These are phyloP conservation scores for Megalops atlanticus DNA, from an alignment of 2,113 vertebrate genomes.

Conservation along the genomic window DNA sequence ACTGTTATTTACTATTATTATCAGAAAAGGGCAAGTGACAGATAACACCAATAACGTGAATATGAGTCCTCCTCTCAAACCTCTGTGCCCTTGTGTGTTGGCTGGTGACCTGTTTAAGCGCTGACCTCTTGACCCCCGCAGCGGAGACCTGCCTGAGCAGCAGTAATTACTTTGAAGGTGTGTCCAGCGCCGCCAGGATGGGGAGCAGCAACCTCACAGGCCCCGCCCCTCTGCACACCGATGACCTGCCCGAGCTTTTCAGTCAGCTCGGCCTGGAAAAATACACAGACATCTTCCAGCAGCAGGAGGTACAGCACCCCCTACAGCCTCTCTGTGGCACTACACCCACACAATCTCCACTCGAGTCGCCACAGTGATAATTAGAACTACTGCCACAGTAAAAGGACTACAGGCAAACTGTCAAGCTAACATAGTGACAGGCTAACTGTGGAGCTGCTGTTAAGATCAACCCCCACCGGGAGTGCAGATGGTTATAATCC, in stretches of 20 bases:
- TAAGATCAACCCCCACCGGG: too few relatives aligned
- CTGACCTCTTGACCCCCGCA: constrained; percentile 40
- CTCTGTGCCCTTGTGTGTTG: neutral
- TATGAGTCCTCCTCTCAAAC: neutral
- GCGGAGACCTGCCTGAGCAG: constrained; percentile 56
- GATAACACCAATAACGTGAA: neutral
- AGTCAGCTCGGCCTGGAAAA: constrained; percentile 72
- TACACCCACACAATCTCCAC: neutral
- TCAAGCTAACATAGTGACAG: too few relatives aligned
- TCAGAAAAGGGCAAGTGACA: neutral
- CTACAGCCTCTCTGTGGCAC: neutral
- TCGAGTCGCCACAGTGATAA: too few relatives aligned
- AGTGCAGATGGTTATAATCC: too few relatives aligned
- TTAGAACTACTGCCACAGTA: neutral
- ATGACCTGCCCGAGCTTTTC: constrained; percentile 69
- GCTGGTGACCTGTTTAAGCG: too few relatives aligned
- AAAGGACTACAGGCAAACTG: neutral
- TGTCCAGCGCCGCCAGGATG: constrained; percentile 55
- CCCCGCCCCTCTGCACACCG: constrained; percentile 50
- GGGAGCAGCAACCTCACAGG: constrained; percentile 60
- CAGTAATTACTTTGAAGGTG: constrained; percentile 61
- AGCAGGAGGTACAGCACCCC: constrained; percentile 70
- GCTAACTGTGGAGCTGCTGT: too few relatives aligned
- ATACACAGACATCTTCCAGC: constrained; percentile 72
- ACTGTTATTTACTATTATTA: too few relatives aligned